Base-by-base conservation (phyloP, 2,113 vertebrate species). In the Agapornis roseicollis region DNA sequence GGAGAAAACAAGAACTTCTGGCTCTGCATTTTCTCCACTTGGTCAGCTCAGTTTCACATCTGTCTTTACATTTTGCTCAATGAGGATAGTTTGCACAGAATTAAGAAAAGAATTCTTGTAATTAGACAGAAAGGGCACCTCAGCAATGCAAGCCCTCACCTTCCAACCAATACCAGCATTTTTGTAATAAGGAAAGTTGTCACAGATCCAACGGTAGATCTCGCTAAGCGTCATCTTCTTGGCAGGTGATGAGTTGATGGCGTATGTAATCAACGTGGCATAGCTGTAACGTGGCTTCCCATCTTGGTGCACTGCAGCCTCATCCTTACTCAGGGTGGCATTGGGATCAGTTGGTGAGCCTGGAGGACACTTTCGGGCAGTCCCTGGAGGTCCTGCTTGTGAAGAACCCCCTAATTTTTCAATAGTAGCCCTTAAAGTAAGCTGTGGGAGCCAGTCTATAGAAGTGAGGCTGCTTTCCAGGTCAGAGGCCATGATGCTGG, bases 181-280 rank as follows among this genome's bases (percentile, higher is more conserved):
- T 97, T 98, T 98, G 95, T 99, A 99, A 90, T 99, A 99, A 11
- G 99, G 99, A 89, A 99, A 99, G 33, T 98, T 99, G 91, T 99
- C 98, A 35, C 99, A 99, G 97, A 99, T 99, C 99, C 99, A 99
- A 88, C 99, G 99, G 97, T 99, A 99, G 91, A 99, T 99, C 97
- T 99, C 99, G 46, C 99, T 99, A 83, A 99, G 96, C 5, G 99
- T 99, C 98, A 99, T 98, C 97, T 99, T 99, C 98, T 98, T 99
- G 97, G 98, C 98, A 15, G 99, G 99, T 20, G 99, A 98, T 2
- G 99, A 98, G 53, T 98, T 98, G 97, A 99, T 99, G 70, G 99
- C 99, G 72, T 99, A 99, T 60, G 99, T 99, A 74, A 99, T 99
- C 88, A 99, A 98, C 24, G 99, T 99, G 96, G 99, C 99, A 4